Evolutionary conservation across 2,888 invertebrate species (phyloP).

Genomic region (Cheilosia pagana): DNA sequence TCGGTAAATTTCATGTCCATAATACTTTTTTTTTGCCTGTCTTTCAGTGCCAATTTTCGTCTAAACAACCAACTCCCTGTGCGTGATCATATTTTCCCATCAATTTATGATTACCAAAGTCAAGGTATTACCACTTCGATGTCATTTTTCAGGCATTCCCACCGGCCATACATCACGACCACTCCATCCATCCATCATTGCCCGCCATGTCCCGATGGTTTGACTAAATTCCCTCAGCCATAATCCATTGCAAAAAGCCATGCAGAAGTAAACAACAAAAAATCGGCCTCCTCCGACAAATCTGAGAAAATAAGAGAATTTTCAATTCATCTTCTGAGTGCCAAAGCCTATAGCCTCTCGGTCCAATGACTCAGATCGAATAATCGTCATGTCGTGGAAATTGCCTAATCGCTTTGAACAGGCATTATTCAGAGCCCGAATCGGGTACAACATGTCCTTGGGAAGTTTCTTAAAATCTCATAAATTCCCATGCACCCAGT

Average conservation of each 20-base stretch:
- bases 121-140: slow-evolving; percentile 5
- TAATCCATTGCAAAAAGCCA: slow-evolving; percentile 22
- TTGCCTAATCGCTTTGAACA: slow-evolving; percentile 33
- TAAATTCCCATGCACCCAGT: slow-evolving; percentile 18
- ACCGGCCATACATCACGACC: slow-evolving; percentile 11
- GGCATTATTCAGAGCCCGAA: slow-evolving; percentile 3
- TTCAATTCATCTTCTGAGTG: slow-evolving; percentile 23
- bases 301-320: neutral
- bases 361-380: neutral
- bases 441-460: slow-evolving; percentile 16
- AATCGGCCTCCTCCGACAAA: neutral
- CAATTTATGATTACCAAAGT: slow-evolving; percentile 40
- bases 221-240: slow-evolving; percentile 6
- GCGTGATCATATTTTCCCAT: slow-evolving; percentile 23
- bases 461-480: slow-evolving; percentile 30
- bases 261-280: neutral
- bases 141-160: slow-evolving; percentile 5
- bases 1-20: neutral
- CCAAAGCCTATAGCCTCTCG: neutral
- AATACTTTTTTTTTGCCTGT: neutral
- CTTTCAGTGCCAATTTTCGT: neutral
- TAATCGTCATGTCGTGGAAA: slow-evolving; percentile 30
- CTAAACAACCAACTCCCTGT: slow-evolving; percentile 4
- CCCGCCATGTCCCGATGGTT: slow-evolving; percentile 1
- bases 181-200: slow-evolving; percentile 34